Evolutionary conservation across 2,113 vertebrate genomes (phyloP).

Genomic region (Mixornis gularis): DNA sequence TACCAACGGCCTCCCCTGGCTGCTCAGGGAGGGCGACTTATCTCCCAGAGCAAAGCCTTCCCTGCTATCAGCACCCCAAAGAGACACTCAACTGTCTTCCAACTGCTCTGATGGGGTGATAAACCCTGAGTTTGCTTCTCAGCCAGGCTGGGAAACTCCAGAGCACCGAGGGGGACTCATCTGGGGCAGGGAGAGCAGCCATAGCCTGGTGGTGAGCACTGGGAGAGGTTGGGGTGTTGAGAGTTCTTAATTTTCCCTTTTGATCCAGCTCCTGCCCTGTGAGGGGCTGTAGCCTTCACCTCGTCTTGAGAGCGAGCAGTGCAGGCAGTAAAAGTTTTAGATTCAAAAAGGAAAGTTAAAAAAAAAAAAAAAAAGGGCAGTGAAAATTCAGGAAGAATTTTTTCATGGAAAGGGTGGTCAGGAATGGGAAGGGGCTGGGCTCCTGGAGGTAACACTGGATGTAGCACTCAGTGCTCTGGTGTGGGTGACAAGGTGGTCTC

Average conservation of each 20-base stretch:
- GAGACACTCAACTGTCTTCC: slow-evolving; percentile 64
- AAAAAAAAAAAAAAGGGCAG: no score
- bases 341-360: no score
- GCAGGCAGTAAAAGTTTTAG: background rate
- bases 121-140: background rate
- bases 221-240: fast-evolving
- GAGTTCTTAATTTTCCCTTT: fast-evolving
- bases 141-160: background rate
- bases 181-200: background rate
- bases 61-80: background rate
- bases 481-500: background rate
- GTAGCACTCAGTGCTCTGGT: background rate
- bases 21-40: slow-evolving; percentile 46
- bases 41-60: slow-evolving; percentile 51
- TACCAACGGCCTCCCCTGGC: slow-evolving; percentile 35
- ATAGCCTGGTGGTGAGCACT: fast-evolving
- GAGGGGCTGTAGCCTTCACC: background rate
- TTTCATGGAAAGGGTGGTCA: background rate
- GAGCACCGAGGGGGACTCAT: background rate
- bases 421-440: background rate
- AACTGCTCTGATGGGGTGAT: slow-evolving; percentile 55
- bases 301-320: fast-evolving
- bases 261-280: fast-evolving
- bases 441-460: fast-evolving
- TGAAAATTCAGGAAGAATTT: background rate